These are phyloP conservation scores for Pecten maximus DNA, from an alignment of 2,888 invertebrate genomes.

Conservation along the genomic window DNA sequence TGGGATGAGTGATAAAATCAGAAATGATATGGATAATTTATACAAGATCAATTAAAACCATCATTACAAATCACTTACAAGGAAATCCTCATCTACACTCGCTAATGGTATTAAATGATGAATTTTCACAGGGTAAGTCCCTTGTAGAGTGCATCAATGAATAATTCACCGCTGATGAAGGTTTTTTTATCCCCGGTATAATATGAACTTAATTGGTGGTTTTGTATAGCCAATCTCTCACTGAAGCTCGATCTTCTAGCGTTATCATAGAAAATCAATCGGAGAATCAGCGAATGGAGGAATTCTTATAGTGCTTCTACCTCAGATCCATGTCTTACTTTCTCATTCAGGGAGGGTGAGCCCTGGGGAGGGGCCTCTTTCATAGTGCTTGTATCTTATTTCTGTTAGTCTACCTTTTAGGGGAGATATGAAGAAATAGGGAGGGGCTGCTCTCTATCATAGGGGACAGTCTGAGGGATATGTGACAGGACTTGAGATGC, in stretches of 20 bases:
- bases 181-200: not conserved
- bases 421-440: too few species aligned
- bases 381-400: too few species aligned
- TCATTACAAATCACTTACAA: not conserved
- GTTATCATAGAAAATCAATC: constrained; percentile 9
- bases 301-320: not conserved
- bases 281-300: not conserved
- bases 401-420: too few species aligned
- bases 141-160: not conserved
- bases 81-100: not conserved
- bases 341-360: not conserved
- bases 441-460: too few species aligned
- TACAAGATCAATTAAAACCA: not conserved
- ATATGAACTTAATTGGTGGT: constrained; percentile 25
- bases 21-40: not conserved
- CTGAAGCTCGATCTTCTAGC: not conserved
- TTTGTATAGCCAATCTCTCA: not conserved
- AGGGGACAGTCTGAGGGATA: too few species aligned
- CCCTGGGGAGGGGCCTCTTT: not conserved
- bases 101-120: not conserved
- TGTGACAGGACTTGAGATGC: too few species aligned
- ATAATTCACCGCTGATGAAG: not conserved
- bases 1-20: not conserved
- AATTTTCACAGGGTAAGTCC: not conserved
- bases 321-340: not conserved